Conservation (phyloP, 92 coral and sea anemone genomes). For the Palythoa caribaeorum region DNA sequence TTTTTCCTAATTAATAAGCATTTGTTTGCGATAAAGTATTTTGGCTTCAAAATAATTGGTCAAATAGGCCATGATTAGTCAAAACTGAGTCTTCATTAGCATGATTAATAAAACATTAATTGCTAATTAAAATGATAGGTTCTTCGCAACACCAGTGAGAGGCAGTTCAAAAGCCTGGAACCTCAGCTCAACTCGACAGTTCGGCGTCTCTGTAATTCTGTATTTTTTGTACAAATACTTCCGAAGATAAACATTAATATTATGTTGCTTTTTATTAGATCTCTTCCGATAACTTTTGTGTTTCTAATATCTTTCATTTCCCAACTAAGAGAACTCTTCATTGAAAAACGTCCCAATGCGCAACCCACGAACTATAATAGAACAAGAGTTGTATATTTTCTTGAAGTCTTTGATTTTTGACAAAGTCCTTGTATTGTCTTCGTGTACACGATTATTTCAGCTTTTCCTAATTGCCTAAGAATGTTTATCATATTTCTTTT, state of each 20-base stretch:
- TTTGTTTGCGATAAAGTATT: constrained; percentile 98
- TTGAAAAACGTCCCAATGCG: constrained; percentile 47
- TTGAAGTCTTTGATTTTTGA: constrained; percentile 79
- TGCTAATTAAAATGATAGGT: constrained; percentile 95
- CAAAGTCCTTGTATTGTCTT: constrained; percentile 76
- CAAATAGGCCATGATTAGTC: constrained; percentile 98
- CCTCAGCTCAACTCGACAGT: constrained; percentile 65
- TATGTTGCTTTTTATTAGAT: constrained; percentile 53
- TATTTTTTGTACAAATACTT: constrained; percentile 65
- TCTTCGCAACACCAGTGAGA: constrained; percentile 77
- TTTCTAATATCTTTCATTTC: constrained; percentile 41
- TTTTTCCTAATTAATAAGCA: constrained; percentile 96
- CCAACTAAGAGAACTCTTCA: constrained; percentile 33
- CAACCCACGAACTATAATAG: constrained; percentile 30
- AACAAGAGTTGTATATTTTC: constrained; percentile 31
- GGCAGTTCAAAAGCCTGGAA: constrained; percentile 69
- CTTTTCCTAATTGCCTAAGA: constrained; percentile 84
- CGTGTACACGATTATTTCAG: constrained; percentile 69
- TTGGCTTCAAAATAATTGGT: constrained; percentile 98
- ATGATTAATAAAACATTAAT: constrained; percentile 99
- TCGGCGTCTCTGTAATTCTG: constrained; percentile 80
- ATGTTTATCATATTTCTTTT: constrained; percentile 73
- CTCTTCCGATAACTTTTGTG: constrained; percentile 54
- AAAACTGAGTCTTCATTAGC: constrained; percentile 92
- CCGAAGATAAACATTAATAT: constrained; percentile 66